phyloP scores from a whole-genome alignment of 2,113 vertebrate genomes.

The Paradoxurus hermaphroditus region DNA sequence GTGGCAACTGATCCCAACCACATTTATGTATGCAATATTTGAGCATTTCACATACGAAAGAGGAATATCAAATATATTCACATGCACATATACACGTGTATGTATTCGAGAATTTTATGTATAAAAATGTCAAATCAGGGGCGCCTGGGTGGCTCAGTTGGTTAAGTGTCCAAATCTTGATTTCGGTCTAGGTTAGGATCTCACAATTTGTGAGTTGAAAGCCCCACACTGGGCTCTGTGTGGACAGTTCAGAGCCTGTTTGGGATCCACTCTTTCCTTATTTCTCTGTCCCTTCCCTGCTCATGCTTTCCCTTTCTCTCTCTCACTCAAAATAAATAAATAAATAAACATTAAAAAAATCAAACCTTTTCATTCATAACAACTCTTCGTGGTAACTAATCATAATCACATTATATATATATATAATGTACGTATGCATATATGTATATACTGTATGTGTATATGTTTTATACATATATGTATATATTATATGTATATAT shows the following conservation, averaged over 20 bases:
- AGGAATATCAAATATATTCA: background rate
- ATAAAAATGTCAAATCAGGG: background rate
- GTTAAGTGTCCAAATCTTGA: too few species aligned
- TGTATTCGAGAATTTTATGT: background rate
- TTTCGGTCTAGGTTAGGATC: too few species aligned
- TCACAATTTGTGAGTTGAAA: too few species aligned
- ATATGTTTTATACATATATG: too few species aligned
- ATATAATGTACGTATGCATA: too few species aligned
- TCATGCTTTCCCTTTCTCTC: too few species aligned
- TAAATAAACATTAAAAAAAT: background rate
- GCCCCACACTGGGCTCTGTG: too few species aligned
- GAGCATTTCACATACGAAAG: background rate
- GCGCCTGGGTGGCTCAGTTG: too few species aligned
- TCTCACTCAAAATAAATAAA: too few species aligned
- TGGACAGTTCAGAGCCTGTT: too few species aligned
- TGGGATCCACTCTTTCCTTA: too few species aligned
- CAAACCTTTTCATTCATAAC: background rate
- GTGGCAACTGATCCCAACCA: fast-evolving
- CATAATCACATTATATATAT: background rate
- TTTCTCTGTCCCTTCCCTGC: too few species aligned
- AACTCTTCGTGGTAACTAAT: background rate
- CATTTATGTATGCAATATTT: fast-evolving
- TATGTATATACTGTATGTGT: background rate
- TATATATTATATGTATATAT: background rate
- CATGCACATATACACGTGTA: background rate